Evolutionary conservation across 2,888 invertebrate species (phyloP), one percentile per base, ranked within the genome.

Genomic region (Campoplex capitator): DNA sequence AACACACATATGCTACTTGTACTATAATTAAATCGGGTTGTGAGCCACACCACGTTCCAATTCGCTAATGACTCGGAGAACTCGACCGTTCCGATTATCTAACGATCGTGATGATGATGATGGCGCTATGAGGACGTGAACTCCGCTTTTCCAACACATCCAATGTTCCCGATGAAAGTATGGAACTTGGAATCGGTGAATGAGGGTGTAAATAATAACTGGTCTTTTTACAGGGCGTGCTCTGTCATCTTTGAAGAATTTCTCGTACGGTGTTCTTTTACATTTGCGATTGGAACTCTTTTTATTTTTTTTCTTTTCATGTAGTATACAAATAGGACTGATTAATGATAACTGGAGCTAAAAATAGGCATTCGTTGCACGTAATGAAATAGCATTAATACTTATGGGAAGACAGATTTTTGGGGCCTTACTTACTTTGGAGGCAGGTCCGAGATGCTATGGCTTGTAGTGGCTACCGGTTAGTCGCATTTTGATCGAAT

Each of bases 1-100:
- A 42, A 48, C 54, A 58, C 48, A 70, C 58, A 35, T 32, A n/a
- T 79, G 48, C 56, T 71, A 58, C 62, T 78, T 62, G 74, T 81
- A 28, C 73, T 85, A 86, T 88, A 89, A 89, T 87, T 89, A 88
- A 89, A 90, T 91, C 91, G 89, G 88, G 87, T 91, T 87, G 88
- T 76, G 77, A 85, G 88, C 88, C 88, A 77, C 84, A 35, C 45
- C 84, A 86, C 87, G 92, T 92, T 89, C 93, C 91, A 91, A 92
- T 92, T 93, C 91, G 84, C 90, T 91, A 92, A 91, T 90, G 90
- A 92, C 89, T 88, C 89, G 87, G 88, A 90, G 88, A 78, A 91
- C 89, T 73, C 86, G 65, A 68, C 54, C 80, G 73, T 51, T 35
- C 70, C 35, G 70, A 76, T 83, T 87, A 78, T 78, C 77, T 45